These are phyloP conservation scores for Acromyrmex charruanus DNA, from an alignment of 1,140 invertebrate species.

Conservation along the genomic window DNA sequence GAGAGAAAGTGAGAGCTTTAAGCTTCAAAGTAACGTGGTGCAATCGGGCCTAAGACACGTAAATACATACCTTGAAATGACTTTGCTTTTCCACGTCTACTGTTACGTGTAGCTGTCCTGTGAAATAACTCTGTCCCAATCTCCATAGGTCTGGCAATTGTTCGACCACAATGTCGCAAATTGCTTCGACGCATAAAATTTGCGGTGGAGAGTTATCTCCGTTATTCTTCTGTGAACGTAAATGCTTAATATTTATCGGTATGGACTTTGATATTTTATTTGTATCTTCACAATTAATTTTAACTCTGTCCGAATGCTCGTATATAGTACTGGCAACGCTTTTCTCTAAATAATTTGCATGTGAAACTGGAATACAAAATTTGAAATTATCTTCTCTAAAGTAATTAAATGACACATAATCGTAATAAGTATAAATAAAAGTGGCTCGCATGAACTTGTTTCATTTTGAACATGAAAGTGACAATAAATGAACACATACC, in stretches of 20 bases:
- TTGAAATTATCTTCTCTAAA: not conserved
- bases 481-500: slow-evolving; percentile 73
- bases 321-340: slow-evolving; percentile 79
- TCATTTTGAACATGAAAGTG: not conserved
- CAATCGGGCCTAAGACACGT: not conserved
- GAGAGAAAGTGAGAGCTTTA: no score
- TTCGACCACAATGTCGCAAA: slow-evolving; percentile 90
- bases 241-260: slow-evolving; percentile 74
- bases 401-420: not conserved
- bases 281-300: slow-evolving; percentile 73
- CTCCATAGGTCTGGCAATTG: slow-evolving; percentile 95
- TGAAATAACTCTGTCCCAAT: slow-evolving; percentile 96
- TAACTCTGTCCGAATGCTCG: slow-evolving; percentile 79
- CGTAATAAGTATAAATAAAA: not conserved
- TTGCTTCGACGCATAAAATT: slow-evolving; percentile 91
- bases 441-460: not conserved
- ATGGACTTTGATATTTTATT: slow-evolving; percentile 75
- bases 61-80: slow-evolving; percentile 89
- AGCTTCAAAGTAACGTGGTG: no score
- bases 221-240: slow-evolving; percentile 78
- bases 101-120: slow-evolving; percentile 92
- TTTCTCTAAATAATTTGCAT: slow-evolving; percentile 83
- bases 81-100: slow-evolving; percentile 90
- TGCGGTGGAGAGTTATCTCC: slow-evolving; percentile 85
- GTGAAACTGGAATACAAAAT: slow-evolving; percentile 79